These are phyloP conservation scores for Muscicapa striata DNA, from an alignment of 2,797 vertebrate genomes.

Conservation along the genomic window DNA sequence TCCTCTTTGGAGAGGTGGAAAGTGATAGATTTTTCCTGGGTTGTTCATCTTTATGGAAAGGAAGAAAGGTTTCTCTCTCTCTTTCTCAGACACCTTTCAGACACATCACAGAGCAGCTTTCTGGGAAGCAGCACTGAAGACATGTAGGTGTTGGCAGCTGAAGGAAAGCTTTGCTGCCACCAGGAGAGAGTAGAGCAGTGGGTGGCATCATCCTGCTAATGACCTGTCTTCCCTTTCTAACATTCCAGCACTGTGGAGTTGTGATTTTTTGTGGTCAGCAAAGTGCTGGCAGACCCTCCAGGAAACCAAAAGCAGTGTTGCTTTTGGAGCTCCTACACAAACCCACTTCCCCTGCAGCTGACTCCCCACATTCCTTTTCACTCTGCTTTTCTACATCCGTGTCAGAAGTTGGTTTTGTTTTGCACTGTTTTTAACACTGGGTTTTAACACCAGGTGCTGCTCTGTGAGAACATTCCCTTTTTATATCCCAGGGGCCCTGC, in stretches of 20 bases:
- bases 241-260: not conserved
- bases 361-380: not conserved
- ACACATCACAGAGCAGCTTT: not conserved
- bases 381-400: not conserved
- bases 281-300: not conserved
- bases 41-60: not conserved
- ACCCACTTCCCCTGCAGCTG: not conserved
- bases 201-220: not conserved
- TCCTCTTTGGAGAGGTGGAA: not conserved
- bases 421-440: not conserved
- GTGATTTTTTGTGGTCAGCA: not conserved
- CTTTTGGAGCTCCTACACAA: not conserved
- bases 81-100: constrained; percentile 28
- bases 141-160: not conserved
- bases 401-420: not conserved
- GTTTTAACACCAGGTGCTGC: not conserved
- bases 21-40: not conserved
- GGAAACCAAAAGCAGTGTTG: not conserved
- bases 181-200: not conserved
- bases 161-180: not conserved
- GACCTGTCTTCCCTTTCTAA: not conserved
- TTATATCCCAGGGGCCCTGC: not conserved
- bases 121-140: not conserved
- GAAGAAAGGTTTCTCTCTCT: not conserved
- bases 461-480: not conserved